Evolutionary conservation across 1,140 invertebrate genomes (phyloP).

Genomic region (Steinernema khuongi): DNA sequence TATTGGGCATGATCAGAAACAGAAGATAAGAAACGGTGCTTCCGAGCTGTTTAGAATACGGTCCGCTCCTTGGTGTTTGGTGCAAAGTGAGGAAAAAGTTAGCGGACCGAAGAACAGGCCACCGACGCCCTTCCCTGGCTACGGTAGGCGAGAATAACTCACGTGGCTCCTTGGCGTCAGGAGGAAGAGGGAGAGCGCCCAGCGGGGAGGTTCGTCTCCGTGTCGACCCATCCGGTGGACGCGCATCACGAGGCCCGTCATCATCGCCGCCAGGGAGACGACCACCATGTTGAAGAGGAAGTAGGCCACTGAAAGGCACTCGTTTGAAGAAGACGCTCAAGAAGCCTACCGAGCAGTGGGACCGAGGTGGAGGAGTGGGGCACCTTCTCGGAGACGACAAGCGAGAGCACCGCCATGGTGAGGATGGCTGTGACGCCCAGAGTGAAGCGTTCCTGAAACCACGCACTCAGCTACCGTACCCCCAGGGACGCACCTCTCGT

Average conservation of each 20-base stretch:
- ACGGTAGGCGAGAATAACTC: neutral
- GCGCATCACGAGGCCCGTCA: conserved; percentile 47
- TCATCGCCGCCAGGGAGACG: conserved; percentile 45
- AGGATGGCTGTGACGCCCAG: conserved; percentile 48
- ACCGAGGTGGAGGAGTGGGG: conserved; percentile 49
- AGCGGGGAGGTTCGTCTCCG: conserved; percentile 45
- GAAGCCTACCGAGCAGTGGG: conserved; percentile 42
- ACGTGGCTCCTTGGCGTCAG: conserved; percentile 23
- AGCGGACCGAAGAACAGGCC: too few species aligned
- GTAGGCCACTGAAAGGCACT: conserved; percentile 47
- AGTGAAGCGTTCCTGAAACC: conserved; percentile 48
- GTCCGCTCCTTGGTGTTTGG: too few species aligned
- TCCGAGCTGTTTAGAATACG: too few species aligned
- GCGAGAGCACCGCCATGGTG: conserved; percentile 48
- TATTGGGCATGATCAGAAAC: neutral
- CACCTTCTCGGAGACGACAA: conserved; percentile 52
- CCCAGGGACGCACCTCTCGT: conserved; percentile 35
- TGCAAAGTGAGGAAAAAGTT: neutral
- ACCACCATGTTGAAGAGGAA: conserved; percentile 55
- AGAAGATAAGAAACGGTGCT: too few species aligned
- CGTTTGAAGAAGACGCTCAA: neutral
- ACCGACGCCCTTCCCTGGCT: neutral
- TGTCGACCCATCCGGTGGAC: conserved; percentile 46
- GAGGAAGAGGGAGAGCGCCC: conserved; percentile 35
- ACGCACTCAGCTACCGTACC: conserved; percentile 12